Percentiles rank a stretch among this genome's conserved stretches.
These are phyloP conservation scores for Dioctria linearis DNA, from an alignment of 2,888 invertebrate genomes.

Conservation along the genomic window DNA sequence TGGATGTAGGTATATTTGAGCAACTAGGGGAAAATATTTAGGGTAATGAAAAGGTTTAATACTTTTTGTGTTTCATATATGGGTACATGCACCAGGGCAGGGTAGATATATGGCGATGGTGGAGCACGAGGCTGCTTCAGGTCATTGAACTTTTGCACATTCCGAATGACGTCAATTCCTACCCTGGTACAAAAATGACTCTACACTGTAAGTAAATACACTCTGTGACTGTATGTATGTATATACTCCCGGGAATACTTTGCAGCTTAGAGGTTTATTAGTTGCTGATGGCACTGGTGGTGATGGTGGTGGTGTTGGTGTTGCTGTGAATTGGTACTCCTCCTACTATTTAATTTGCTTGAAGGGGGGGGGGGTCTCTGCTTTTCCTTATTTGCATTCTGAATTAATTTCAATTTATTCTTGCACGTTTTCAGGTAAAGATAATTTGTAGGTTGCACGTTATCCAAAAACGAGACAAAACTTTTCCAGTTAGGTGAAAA, in stretches of 20 bases:
- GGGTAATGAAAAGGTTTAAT: conserved; percentile 19
- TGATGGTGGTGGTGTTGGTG: not conserved
- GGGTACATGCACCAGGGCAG: not conserved
- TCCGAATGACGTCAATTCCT: conserved; percentile 45
- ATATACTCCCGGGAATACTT: conserved; percentile 25
- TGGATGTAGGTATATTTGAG: not conserved
- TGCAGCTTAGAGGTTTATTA: not conserved
- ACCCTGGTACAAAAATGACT: conserved; percentile 36
- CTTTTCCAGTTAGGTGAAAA: not conserved
- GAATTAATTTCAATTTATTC: conserved; percentile 38
- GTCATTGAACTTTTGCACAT: conserved; percentile 30
- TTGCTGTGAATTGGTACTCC: conserved; percentile 11
- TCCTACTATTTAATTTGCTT: conserved; percentile 9
- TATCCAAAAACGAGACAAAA: conserved; percentile 37
- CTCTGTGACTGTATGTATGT: not conserved
- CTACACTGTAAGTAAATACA: not conserved
- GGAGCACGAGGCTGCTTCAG: conserved; percentile 37
- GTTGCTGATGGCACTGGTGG: not conserved
- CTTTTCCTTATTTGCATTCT: conserved; percentile 23
- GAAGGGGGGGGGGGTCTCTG: not conserved
- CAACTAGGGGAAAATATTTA: conserved; percentile 17
- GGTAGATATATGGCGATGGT: not conserved
- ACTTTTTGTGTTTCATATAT: not conserved
- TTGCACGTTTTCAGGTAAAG: conserved; percentile 36
- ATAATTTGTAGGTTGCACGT: conserved; percentile 45